phyloP scores from a whole-genome alignment of 2,888 invertebrate species.

The Zeuzera pyrina region DNA sequence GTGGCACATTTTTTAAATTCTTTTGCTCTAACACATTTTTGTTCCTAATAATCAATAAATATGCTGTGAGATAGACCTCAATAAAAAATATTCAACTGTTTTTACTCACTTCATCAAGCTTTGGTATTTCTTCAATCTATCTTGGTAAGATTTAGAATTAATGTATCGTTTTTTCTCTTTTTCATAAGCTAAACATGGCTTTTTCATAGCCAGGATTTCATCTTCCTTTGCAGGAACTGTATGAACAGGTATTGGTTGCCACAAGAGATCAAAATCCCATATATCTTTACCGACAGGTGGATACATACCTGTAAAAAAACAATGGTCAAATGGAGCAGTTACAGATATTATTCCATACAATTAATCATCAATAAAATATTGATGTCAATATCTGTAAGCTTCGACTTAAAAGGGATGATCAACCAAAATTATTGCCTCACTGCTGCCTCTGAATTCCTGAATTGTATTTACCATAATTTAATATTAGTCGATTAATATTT shows the following conservation, averaged over 20 bases:
- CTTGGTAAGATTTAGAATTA: constrained; percentile 65
- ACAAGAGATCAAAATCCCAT: constrained; percentile 75
- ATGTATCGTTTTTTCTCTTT: constrained; percentile 63
- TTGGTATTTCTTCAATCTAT: constrained; percentile 71
- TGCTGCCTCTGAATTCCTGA: too few species aligned
- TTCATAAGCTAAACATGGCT: constrained; percentile 78
- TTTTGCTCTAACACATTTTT: too few species aligned
- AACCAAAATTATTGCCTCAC: too few species aligned
- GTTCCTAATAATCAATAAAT: neutral
- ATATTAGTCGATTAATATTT: too few species aligned
- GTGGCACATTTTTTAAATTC: too few species aligned
- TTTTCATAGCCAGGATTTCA: constrained; percentile 71
- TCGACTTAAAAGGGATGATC: too few species aligned
- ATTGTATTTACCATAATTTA: too few species aligned
- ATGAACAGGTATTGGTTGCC: constrained; percentile 88
- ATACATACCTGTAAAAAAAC: constrained; percentile 72
- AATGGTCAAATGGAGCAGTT: too few species aligned
- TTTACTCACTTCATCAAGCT: constrained; percentile 73
- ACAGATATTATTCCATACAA: constrained; percentile 1
- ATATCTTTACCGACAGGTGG: constrained; percentile 72
- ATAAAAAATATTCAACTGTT: neutral
- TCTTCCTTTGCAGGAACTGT: constrained; percentile 77
- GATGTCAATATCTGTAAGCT: too few species aligned
- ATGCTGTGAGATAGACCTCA: neutral
- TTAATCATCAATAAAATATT: neutral